These are phyloP conservation scores for Condylostylus longicornis DNA, from an alignment of 1,140 invertebrate species.

Conservation along the genomic window DNA sequence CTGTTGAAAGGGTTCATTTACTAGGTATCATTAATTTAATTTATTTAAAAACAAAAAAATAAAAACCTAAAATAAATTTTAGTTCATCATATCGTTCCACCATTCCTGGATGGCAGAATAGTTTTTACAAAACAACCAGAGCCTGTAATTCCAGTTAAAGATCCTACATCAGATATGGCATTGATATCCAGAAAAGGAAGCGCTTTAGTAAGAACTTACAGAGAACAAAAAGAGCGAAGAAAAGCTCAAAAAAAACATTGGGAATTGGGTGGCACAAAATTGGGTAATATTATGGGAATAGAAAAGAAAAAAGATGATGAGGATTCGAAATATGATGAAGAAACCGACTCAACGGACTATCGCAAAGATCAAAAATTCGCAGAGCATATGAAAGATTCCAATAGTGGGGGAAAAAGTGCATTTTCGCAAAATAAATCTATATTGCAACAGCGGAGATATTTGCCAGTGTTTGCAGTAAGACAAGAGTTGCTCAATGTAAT, in stretches of 20 bases:
- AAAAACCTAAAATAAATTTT: no score
- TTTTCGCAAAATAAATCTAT: constrained; percentile 82
- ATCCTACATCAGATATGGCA: constrained; percentile 97
- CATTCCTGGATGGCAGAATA: constrained; percentile 95
- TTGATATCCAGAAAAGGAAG: constrained; percentile 92
- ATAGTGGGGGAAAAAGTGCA: constrained; percentile 62
- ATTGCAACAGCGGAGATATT: constrained; percentile 72
- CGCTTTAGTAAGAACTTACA: constrained; percentile 68
- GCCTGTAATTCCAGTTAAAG: constrained; percentile 75
- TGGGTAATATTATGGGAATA: constrained; percentile 96
- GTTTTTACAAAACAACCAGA: constrained; percentile 99
- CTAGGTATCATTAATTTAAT: no score
- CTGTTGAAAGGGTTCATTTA: constrained; percentile 78
- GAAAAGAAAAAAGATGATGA: constrained; percentile 64
- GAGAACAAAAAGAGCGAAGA: constrained; percentile 90
- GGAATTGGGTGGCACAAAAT: constrained; percentile 91
- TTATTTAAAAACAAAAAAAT: no score
- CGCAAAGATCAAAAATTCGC: constrained; percentile 91
- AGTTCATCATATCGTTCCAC: constrained; percentile 97
- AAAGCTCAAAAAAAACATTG: constrained; percentile 98
- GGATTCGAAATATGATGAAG: constrained; percentile 43
- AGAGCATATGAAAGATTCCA: constrained; percentile 66
- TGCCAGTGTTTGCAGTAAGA: constrained; percentile 92
- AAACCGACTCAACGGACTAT: constrained; percentile 52
- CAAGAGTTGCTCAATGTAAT: constrained; percentile 89